Evolutionary conservation across 2,113 vertebrate species (phyloP).

Genomic region (Epinephelus lanceolatus): DNA sequence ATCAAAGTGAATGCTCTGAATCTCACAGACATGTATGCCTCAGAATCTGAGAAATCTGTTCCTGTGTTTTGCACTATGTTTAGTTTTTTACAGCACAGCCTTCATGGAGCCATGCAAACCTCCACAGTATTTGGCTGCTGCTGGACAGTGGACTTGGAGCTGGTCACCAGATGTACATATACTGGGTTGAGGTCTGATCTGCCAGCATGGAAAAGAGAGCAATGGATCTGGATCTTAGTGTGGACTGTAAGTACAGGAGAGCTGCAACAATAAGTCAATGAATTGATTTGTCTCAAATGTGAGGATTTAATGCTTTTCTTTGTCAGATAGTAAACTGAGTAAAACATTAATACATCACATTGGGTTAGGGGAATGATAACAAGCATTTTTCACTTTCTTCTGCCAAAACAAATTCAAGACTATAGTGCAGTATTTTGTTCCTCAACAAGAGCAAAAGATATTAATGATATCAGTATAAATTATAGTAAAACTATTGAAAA

Average conservation of each 20-base stretch:
- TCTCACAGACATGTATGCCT: neutral
- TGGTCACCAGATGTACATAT: slow-evolving; percentile 33
- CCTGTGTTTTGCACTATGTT: neutral
- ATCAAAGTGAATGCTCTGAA: neutral
- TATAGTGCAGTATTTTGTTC: neutral
- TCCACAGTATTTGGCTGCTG: slow-evolving; percentile 9
- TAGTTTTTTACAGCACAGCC: neutral
- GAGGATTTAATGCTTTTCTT: neutral
- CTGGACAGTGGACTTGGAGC: neutral
- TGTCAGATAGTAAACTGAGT: neutral
- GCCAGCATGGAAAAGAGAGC: neutral
- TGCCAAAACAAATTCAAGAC: neutral
- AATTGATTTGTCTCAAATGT: neutral
- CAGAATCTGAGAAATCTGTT: neutral
- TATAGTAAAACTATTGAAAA: neutral
- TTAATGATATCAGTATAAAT: neutral
- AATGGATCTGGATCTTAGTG: neutral
- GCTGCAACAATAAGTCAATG: neutral
- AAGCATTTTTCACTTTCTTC: neutral
- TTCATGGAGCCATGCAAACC: neutral
- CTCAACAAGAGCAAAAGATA: neutral
- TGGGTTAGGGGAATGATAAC: neutral
- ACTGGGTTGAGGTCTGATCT: neutral
- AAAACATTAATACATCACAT: neutral
- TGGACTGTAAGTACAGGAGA: neutral